Conservation (phyloP, 37 sponge, comb jelly and placozoan species). For the Bolinopsis microptera region DNA sequence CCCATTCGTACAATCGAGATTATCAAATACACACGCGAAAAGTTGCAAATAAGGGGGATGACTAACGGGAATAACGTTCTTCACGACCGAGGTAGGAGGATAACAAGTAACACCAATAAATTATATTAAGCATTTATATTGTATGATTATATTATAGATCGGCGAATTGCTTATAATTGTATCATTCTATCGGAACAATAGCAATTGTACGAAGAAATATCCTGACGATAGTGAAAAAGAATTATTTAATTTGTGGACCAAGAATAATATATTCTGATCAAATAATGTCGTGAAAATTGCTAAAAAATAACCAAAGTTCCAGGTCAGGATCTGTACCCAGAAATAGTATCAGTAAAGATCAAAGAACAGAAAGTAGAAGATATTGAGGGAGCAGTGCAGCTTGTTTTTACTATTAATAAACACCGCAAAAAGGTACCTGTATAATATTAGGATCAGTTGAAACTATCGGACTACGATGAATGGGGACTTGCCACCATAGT, state of each 20-base stretch:
- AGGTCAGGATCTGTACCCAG: not conserved
- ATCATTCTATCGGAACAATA: not conserved
- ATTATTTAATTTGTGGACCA: not conserved
- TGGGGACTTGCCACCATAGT: too few relatives aligned
- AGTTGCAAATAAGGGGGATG: not conserved
- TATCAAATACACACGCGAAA: not conserved
- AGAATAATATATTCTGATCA: not conserved
- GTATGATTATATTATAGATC: too few relatives aligned
- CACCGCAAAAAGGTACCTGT: too few relatives aligned
- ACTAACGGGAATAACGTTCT: too few relatives aligned
- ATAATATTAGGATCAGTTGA: too few relatives aligned
- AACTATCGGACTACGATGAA: too few relatives aligned
- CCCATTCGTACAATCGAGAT: not conserved
- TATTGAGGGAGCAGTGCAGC: not conserved
- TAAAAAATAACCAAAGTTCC: not conserved
- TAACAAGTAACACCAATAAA: too few relatives aligned
- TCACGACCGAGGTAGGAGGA: not conserved
- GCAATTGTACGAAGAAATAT: too few relatives aligned
- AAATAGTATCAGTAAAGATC: not conserved
- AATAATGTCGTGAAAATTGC: not conserved
- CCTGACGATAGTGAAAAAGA: too few relatives aligned
- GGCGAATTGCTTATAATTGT: not conserved
- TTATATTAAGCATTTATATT: not conserved
- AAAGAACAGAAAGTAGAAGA: not conserved
- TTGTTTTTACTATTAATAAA: not conserved